Base-by-base conservation (phyloP, 2,888 invertebrate species). In the Boloria selene region DNA sequence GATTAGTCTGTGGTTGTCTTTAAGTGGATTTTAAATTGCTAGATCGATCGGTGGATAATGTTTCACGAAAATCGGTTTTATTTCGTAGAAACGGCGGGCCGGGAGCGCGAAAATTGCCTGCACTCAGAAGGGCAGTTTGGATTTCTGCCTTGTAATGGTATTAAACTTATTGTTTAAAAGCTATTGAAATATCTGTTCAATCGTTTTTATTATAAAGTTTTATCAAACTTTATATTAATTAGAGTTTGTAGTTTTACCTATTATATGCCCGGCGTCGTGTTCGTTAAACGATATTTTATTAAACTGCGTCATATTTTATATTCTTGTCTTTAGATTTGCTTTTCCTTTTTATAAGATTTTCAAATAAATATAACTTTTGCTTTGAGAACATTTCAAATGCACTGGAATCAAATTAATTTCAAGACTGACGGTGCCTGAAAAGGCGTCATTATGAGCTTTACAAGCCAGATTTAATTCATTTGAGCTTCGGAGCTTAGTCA, bases 1-100 rank as follows among this genome's bases (percentile, higher is more conserved):
- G 90, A 90, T 90, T 90, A 90, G 83, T 87, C 76, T 87, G 91
- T 82, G 90, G 90, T 87, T 83, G 85, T 84, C 83, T 88, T 84
- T 90, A 90, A 91, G 91, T 91, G 91, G 91, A 87, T 87, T 86
- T 84, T 83, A 90, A 90, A 91, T 91, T 90, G 85, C 87, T 78
- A 73, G 78, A 87, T 88, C 85, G 86, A 88, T 87, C 71, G 72
- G 56, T 67, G 58, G 71, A 61, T 50, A 70, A 70, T 64, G 71
- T 74, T 74, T 72, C 64, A 71, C 74, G 70, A 74, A 74, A 74
- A 73, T 73, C 70, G 70, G 64, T 71, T 68, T 67, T 71, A 69
- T 70, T 73, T 66, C 63, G 68, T 64, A 44, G 61, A 54, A 66
- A 51, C 38, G 10, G 26, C 14, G 50, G 22, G 49, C 7, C 3